Evolutionary conservation across 2,113 vertebrate species (phyloP).

Genomic region (Microcebus murinus): DNA sequence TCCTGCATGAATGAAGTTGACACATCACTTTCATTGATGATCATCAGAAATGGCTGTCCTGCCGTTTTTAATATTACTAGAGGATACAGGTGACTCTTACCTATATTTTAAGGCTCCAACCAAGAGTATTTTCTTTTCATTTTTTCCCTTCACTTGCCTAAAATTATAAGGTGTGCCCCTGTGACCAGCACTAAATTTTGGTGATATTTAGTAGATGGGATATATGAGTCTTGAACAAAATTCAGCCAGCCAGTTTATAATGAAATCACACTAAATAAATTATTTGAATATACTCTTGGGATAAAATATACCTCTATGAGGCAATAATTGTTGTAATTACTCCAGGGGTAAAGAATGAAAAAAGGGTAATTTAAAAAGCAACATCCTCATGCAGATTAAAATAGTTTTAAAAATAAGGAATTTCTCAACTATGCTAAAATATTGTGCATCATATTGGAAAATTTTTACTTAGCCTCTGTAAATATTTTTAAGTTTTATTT

Average conservation of each 20-base stretch:
- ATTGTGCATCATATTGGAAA: background rate
- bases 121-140: background rate
- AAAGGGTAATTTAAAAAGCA: constrained; percentile 23
- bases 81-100: background rate
- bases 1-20: background rate
- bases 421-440: background rate
- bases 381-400: background rate
- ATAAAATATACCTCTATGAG: background rate
- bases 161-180: background rate
- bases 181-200: background rate
- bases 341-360: background rate
- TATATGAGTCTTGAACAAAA: background rate
- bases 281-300: constrained; percentile 27
- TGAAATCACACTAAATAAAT: constrained; percentile 23
- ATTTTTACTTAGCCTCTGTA: background rate
- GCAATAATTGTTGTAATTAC: background rate
- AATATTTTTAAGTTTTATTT: constrained; percentile 35
- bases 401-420: constrained; percentile 29
- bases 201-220: background rate
- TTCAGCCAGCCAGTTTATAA: background rate
- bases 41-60: background rate
- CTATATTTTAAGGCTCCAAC: background rate
- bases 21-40: background rate
- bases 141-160: background rate
- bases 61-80: background rate